Conservation (phyloP, 2,113 vertebrate species). For the rabbit (Oryctolagus cuniculus) region DNA sequence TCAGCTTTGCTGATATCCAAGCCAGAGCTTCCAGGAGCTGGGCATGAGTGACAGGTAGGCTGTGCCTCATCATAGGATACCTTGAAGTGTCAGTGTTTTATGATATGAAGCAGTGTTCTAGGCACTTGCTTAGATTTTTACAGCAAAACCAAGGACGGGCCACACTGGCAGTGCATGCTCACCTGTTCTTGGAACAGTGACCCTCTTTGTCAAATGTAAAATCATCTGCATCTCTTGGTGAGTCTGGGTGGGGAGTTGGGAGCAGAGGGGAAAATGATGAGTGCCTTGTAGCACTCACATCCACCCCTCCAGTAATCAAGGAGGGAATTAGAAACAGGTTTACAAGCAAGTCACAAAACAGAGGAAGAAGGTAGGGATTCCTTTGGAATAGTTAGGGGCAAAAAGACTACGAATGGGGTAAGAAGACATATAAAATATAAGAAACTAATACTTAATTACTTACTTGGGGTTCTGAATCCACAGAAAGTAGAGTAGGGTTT, state of each 20-base stretch:
- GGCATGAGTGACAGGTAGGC: background rate
- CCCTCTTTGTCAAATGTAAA: background rate
- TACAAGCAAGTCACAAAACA: background rate
- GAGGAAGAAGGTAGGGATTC: background rate
- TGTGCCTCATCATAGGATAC: accelerated
- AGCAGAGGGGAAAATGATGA: background rate
- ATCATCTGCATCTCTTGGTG: background rate
- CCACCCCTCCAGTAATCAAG: too few relatives aligned
- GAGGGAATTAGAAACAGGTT: background rate
- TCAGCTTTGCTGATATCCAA: background rate
- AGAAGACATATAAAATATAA: background rate
- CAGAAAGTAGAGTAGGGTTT: background rate
- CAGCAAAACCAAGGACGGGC: background rate
- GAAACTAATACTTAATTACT: background rate
- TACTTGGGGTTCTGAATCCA: background rate
- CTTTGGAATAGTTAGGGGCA: background rate
- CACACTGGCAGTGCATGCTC: accelerated
- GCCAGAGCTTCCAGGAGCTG: background rate
- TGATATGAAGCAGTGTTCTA: background rate
- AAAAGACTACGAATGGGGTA: background rate
- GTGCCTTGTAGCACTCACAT: background rate
- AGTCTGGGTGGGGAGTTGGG: background rate
- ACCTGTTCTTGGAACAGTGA: background rate
- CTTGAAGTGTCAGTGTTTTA: background rate
- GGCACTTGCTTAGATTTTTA: background rate